Evolutionary conservation across 2,888 invertebrate species (phyloP), one percentile per base, ranked within the genome.

Genomic region (Myopa testacea): DNA sequence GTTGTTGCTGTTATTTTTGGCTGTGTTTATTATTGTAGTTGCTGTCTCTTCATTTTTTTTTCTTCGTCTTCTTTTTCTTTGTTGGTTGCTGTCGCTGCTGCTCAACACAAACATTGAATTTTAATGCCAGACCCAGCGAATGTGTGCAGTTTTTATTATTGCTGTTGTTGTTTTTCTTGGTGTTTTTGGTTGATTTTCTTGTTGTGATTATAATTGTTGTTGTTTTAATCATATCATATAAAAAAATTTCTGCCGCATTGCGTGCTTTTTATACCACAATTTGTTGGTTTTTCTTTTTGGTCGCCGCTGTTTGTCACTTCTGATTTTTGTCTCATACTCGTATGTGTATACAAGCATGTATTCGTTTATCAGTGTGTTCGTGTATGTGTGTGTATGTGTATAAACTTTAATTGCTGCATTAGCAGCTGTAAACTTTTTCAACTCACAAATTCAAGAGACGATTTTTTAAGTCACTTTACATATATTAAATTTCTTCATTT

Each of bases 371-470:
- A 3, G n/a, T 67, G 67, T 5, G 55, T 52, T 8, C 38, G 71
- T 71, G 19, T 19, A 37, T 34, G 16, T 58, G 10, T 14, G 55
- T 40, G 45, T n/a, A 26, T 74, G 50, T 74, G 74, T 65, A 19
- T 63, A 74, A 37, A 52, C 52, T 67, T 75, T 75, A 65, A 75
- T 75, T 75, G 67, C 65, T 67, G 55, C 75, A 75, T 75, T 75
- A 75, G 67, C 65, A 67, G 75, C 67, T 75, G 67, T 67, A 52
- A 75, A 75, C 65, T 67, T 67, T 75, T 69, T 52, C n/a, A 55
- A 75, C 26, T 67, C 12, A 45, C 62, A 73, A 73, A 73, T 26
- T 26, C 26, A 26, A 26, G 26, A 2, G 26, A 26, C 26, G 1
- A 26, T 26, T 26, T 72, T 72, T 60, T 60, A 72, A 62, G 26